Evolutionary conservation across 2,113 vertebrate genomes (phyloP), one percentile per base, ranked within the genome.

Genomic region (Haemorhous mexicanus): DNA sequence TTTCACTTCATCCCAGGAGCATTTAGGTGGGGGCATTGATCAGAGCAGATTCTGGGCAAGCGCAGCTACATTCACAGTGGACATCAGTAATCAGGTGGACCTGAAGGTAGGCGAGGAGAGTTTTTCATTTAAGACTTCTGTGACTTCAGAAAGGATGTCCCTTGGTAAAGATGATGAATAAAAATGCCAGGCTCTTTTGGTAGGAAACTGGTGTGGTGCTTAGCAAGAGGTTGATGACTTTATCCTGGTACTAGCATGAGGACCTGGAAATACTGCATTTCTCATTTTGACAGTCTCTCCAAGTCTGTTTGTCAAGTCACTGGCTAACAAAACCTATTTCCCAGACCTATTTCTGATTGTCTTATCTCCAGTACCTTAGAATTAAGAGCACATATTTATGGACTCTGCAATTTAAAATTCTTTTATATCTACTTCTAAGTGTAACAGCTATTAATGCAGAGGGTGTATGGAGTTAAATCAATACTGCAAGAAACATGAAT

Each of bases 401-500:
- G 69, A 70, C 35, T 73, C 5, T 55, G 3, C 5, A 95, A n/a
- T 94, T 90, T 95, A 64, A 76, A 95, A 91, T 83, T 93, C 44
- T 49, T 80, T 89, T 55, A 69, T 78, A 89, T 95, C 81, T 94
- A 23, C 49, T 73, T 94, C n/a, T 84, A 56, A 92, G 55, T 47
- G 62, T 83, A 89, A 62, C 28, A 61, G 77, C 69, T 97, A 95
- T 94, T 96, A 97, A 97, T 95, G 81, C 64, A 96, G 89, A 39
- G 43, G 46, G 93, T 94, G 63, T 81, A 85, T 96, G 95, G 87
- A 97, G 91, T 95, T 97, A 97, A 97, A 92, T 50, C 67, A 14
- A 90, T 93, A 85, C 84, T 84, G 81, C 41, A 90, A 93, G 91
- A 97, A 96, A 96, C 10, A 53, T 96, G 91, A 97, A 97, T 96